Conservation (phyloP, 64 coral and sea anemone genomes). For the Dendrophyllia cribrosa region DNA sequence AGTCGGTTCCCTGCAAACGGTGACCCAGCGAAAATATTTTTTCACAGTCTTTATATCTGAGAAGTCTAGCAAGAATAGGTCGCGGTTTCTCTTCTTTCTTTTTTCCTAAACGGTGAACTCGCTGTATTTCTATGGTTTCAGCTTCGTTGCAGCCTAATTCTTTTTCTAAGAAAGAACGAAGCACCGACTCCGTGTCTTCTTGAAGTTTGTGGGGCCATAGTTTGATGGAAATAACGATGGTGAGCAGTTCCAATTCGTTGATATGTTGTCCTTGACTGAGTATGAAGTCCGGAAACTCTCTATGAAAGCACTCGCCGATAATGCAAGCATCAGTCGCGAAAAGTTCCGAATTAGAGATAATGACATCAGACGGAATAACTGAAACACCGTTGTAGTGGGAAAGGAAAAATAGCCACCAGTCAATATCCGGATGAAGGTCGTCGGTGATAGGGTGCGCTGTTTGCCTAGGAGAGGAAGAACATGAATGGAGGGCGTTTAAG, state of each 20-base stretch:
- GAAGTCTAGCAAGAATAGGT: too few relatives aligned
- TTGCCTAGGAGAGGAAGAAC: constrained; percentile 18
- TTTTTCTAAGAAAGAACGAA: constrained; percentile 52
- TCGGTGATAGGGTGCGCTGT: constrained; percentile 5
- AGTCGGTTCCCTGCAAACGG: too few relatives aligned
- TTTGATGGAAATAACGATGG: constrained; percentile 40
- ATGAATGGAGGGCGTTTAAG: constrained; percentile 28
- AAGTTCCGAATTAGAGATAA: constrained; percentile 54
- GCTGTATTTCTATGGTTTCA: too few relatives aligned
- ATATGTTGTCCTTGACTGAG: constrained; percentile 15
- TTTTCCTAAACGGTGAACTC: too few relatives aligned
- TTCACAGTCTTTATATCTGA: too few relatives aligned
- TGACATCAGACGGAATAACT: constrained; percentile 59
- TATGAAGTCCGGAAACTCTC: constrained; percentile 47
- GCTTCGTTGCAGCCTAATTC: too few relatives aligned
- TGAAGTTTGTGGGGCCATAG: constrained; percentile 6
- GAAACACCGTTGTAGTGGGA: constrained; percentile 68
- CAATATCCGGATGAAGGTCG: constrained; percentile 49
- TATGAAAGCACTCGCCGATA: constrained; percentile 54
- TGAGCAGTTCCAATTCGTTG: constrained; percentile 63
- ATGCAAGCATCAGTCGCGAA: constrained; percentile 65
- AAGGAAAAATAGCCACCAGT: constrained; percentile 64
- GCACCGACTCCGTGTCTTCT: constrained; percentile 29
- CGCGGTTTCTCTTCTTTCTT: too few relatives aligned
- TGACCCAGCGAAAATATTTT: too few relatives aligned